Evolutionary conservation across 2,113 vertebrate species (phyloP).

Genomic region (Thoracochromis brauschi): DNA sequence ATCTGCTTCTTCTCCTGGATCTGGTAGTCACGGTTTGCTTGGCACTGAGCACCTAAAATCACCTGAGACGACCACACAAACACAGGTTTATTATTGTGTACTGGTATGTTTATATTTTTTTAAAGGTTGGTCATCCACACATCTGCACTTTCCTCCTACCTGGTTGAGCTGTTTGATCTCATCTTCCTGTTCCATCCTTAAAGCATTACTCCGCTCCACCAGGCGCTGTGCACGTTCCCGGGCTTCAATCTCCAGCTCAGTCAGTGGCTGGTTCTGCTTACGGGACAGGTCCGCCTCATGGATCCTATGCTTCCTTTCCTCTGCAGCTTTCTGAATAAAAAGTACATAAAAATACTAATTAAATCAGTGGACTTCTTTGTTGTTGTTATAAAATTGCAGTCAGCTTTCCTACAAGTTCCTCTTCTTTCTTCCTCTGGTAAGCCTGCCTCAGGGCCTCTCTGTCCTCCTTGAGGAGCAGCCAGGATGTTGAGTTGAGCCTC

Average conservation of each 20-base stretch:
- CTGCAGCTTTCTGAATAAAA: slow-evolving; percentile 59
- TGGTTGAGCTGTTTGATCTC: slow-evolving; percentile 80
- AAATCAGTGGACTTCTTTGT: not conserved
- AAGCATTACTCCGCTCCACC: slow-evolving; percentile 62
- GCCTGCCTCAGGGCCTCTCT: slow-evolving; percentile 45
- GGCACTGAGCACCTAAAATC: slow-evolving; percentile 80
- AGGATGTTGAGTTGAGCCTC: slow-evolving; percentile 66
- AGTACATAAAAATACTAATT: not conserved
- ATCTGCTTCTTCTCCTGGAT: slow-evolving; percentile 82
- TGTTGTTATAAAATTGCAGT: not conserved
- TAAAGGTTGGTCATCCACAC: not conserved
- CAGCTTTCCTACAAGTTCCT: slow-evolving; percentile 10
- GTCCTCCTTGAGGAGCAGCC: slow-evolving; percentile 62
- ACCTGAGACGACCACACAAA: slow-evolving; percentile 56
- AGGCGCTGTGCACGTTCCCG: slow-evolving; percentile 67
- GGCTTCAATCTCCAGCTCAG: slow-evolving; percentile 76
- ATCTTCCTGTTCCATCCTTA: slow-evolving; percentile 82
- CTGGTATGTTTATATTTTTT: not conserved
- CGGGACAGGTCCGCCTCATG: slow-evolving; percentile 64
- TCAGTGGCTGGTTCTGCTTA: slow-evolving; percentile 64
- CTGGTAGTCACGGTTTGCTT: slow-evolving; percentile 81
- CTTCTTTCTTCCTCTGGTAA: slow-evolving; percentile 58
- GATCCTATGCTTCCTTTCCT: slow-evolving; percentile 67
- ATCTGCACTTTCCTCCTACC: slow-evolving; percentile 50
- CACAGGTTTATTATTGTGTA: not conserved